phyloP scores from a whole-genome alignment of 2,113 vertebrate genomes.

The pig (Sus scrofa) region DNA sequence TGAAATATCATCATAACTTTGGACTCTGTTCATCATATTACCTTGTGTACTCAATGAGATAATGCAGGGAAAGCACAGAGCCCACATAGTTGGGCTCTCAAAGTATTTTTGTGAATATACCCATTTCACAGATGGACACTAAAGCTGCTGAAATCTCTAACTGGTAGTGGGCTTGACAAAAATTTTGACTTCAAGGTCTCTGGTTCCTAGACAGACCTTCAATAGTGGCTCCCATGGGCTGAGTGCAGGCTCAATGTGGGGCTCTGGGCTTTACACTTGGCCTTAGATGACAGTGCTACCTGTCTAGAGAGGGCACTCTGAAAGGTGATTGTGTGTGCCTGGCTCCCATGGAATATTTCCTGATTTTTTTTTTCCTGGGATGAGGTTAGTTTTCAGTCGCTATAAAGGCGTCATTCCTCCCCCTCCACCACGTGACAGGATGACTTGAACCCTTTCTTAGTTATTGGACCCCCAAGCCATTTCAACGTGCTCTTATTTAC shows the following conservation, averaged over 20 bases:
- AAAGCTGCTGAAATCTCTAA: not conserved
- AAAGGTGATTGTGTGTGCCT: not conserved
- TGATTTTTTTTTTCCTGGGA: not conserved
- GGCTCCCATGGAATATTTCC: not conserved
- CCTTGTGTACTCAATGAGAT: not conserved
- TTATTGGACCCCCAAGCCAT: not conserved
- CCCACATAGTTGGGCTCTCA: rapidly evolving
- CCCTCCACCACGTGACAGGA: not conserved
- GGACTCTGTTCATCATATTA: not conserved
- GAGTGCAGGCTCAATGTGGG: too few relatives aligned
- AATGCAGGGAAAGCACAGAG: not conserved
- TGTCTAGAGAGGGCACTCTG: not conserved
- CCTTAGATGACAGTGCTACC: not conserved
- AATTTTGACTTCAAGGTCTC: not conserved
- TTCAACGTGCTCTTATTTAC: not conserved
- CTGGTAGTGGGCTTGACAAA: not conserved
- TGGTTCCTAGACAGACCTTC: not conserved
- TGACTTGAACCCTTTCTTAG: not conserved
- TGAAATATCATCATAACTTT: not conserved
- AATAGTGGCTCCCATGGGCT: not conserved
- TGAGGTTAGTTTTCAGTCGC: not conserved
- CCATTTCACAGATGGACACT: not conserved
- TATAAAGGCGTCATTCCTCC: not conserved
- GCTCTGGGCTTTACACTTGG: not conserved
- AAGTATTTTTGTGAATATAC: not conserved